A percentile compares a stretch with the other conserved stretches of the same genome.
Evolutionary conservation across 2,797 vertebrate genomes (phyloP).

Genomic region (Gambusia yucatana): DNA sequence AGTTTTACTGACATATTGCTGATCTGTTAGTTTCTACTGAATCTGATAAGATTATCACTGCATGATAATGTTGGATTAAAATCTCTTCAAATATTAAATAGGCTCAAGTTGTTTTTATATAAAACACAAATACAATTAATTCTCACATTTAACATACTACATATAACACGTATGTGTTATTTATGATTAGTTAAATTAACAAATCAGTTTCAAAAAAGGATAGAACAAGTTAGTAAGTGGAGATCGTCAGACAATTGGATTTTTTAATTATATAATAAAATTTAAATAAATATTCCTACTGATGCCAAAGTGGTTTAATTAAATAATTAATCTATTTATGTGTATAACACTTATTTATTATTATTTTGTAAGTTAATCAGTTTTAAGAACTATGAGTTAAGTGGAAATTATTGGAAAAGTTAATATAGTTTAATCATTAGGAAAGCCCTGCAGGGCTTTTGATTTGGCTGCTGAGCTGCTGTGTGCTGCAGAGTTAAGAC

Average conservation of each 20-base stretch:
- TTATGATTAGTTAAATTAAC: background rate
- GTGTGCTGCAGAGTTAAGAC: conserved; percentile 24
- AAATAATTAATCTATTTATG: no score
- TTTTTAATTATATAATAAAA: background rate
- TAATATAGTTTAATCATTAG: background rate
- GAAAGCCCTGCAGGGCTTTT: background rate
- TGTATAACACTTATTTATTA: no score
- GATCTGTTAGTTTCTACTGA: background rate
- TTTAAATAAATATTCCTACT: background rate
- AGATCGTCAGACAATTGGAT: background rate
- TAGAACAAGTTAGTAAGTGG: background rate
- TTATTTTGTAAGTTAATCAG: no score
- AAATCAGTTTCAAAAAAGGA: no score
- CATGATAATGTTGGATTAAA: background rate
- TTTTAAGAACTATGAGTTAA: no score
- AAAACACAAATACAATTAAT: background rate
- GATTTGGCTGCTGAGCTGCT: background rate
- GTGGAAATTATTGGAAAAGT: no score
- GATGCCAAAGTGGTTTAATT: no score
- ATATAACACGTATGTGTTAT: background rate
- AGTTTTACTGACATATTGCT: background rate
- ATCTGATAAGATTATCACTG: background rate
- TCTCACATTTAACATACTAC: background rate
- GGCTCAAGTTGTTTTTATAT: background rate
- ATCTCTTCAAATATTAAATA: background rate